phyloP scores from a whole-genome alignment of 2,888 invertebrate species.

The Agonopterix alstromeriana region DNA sequence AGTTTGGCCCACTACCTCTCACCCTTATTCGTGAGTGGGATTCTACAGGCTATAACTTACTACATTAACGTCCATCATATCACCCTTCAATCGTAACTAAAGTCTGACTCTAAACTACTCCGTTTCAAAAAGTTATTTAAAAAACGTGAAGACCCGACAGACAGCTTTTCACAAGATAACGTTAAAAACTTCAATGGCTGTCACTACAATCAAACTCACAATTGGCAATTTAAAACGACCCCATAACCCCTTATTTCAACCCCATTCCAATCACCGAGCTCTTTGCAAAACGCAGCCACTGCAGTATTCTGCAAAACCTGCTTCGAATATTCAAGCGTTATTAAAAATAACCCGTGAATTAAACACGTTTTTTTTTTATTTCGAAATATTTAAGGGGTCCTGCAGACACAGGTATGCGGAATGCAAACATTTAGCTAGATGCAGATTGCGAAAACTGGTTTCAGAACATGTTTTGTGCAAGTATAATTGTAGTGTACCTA shows the following conservation, averaged over 20 bases:
- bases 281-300: slow-evolving; percentile 26
- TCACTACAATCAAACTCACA: slow-evolving; percentile 13
- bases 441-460: slow-evolving; percentile 46
- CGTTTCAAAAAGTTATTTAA: too few species aligned
- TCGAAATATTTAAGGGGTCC: slow-evolving; percentile 24
- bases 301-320: slow-evolving; percentile 22
- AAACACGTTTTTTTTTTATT: slow-evolving; percentile 26
- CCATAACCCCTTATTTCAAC: slow-evolving; percentile 6
- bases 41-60: too few species aligned
- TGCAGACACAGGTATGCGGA: slow-evolving; percentile 49
- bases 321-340: slow-evolving; percentile 9
- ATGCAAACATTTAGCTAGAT: slow-evolving; percentile 57
- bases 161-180: too few species aligned
- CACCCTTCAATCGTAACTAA: too few species aligned
- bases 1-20: too few species aligned
- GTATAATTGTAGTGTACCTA: slow-evolving; percentile 12
- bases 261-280: slow-evolving; percentile 25
- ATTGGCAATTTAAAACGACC: slow-evolving; percentile 20
- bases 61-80: too few species aligned
- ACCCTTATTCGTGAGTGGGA: too few species aligned
- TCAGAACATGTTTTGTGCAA: slow-evolving; percentile 25
- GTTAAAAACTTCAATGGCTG: background rate
- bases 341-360: slow-evolving; percentile 18
- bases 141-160: background rate
- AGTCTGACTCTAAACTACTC: too few species aligned